Percentiles rank a stretch among this genome's conserved stretches.
Conservation (phyloP, 1,140 invertebrate genomes). For the Adoxophyes honmai region DNA sequence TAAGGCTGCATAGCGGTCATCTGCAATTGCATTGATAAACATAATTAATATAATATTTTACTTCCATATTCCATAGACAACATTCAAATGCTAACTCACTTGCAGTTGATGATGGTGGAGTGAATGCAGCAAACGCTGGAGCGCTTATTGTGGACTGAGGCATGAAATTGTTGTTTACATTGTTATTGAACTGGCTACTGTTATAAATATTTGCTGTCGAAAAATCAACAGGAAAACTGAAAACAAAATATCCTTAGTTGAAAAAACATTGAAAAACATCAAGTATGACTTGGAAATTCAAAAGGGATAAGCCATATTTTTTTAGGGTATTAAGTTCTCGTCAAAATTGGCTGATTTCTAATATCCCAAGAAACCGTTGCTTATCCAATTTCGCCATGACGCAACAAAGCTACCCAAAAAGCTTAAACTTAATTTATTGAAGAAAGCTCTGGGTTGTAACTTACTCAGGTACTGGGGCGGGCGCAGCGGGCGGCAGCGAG, state of each 20-base stretch:
- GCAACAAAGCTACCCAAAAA: too few relatives aligned
- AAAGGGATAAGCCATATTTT: too few relatives aligned
- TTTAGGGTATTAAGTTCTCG: too few relatives aligned
- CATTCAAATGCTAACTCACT: too few relatives aligned
- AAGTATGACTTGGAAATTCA: too few relatives aligned
- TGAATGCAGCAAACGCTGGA: constrained; percentile 51
- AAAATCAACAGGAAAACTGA: constrained; percentile 75
- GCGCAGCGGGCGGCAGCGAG: background rate
- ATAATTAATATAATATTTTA: background rate
- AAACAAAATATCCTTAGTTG: constrained; percentile 43
- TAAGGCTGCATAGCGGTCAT: constrained; percentile 74
- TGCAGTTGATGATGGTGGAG: constrained; percentile 35
- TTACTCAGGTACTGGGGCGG: constrained; percentile 58
- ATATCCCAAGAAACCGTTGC: too few relatives aligned
- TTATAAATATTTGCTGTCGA: constrained; percentile 75
- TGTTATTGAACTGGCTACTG: constrained; percentile 71
- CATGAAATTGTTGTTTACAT: constrained; percentile 51
- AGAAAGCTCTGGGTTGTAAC: too few relatives aligned
- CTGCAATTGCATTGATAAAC: constrained; percentile 30
- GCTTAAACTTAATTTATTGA: too few relatives aligned
- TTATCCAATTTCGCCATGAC: too few relatives aligned
- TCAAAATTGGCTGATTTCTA: too few relatives aligned
- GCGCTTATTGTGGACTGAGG: constrained; percentile 33
- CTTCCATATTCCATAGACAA: too few relatives aligned
- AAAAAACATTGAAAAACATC: too few relatives aligned